These are phyloP conservation scores for Formicarius rufipectus DNA, from an alignment of 2,113 vertebrate genomes.

Conservation along the genomic window DNA sequence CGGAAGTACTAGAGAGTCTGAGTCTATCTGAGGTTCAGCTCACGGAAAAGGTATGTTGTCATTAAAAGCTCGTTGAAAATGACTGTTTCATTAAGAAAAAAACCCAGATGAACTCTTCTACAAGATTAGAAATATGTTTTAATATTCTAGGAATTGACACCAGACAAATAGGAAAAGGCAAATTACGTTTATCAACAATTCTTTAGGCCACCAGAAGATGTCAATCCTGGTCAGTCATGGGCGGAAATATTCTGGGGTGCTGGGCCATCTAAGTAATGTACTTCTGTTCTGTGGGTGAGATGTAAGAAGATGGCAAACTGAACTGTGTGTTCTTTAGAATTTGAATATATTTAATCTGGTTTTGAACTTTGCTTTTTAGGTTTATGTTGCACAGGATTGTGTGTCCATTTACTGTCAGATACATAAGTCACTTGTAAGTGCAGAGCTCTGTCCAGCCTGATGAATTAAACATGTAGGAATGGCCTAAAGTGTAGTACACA, in stretches of 20 bases:
- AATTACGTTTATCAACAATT: rapidly evolving
- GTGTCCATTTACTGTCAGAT: background rate
- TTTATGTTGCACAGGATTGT: background rate
- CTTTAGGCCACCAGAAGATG: background rate
- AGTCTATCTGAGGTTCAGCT: constrained; percentile 63
- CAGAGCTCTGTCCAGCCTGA: background rate
- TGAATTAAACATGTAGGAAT: background rate
- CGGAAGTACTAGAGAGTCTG: constrained; percentile 64
- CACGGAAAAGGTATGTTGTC: constrained; percentile 69
- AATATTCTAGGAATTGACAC: background rate
- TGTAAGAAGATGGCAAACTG: background rate
- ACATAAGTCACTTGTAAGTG: rapidly evolving
- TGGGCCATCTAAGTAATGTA: background rate
- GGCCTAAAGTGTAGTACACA: background rate
- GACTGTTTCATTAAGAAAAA: background rate
- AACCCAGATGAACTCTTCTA: background rate
- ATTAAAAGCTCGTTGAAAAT: background rate
- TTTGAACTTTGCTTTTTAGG: background rate
- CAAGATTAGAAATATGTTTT: background rate
- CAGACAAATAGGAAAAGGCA: background rate
- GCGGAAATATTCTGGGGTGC: background rate
- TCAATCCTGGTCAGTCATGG: background rate
- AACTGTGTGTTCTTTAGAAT: background rate
- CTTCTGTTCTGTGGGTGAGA: background rate
- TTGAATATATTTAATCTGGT: background rate